phyloP scores from a whole-genome alignment of 2,888 invertebrate species.

The Boloria selene region DNA sequence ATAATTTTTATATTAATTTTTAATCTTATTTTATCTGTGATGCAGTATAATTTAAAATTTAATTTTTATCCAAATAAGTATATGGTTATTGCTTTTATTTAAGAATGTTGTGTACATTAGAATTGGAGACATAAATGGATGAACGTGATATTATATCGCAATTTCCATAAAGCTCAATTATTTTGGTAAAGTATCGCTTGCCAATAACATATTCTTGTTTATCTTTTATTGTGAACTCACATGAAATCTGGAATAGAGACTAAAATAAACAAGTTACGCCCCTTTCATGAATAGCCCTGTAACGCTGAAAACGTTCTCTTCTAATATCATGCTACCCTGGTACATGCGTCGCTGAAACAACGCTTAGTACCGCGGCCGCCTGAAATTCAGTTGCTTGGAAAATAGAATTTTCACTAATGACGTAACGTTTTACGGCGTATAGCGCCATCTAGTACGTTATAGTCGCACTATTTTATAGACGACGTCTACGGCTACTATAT shows the following conservation, averaged over 20 bases:
- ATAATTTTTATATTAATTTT: too few species aligned
- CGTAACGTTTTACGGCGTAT: constrained; percentile 4
- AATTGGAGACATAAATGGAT: background rate
- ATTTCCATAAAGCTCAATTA: too few species aligned
- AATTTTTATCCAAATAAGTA: too few species aligned
- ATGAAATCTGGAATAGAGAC: background rate
- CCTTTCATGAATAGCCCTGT: constrained; percentile 34
- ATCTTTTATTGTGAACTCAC: too few species aligned
- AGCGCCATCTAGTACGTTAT: constrained; percentile 37
- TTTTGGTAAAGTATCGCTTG: too few species aligned
- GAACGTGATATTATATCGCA: too few species aligned
- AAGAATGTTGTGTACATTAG: background rate
- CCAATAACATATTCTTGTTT: too few species aligned
- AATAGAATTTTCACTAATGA: constrained; percentile 30
- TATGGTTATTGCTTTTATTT: too few species aligned
- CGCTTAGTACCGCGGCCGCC: constrained; percentile 59
- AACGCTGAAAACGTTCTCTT: constrained; percentile 42
- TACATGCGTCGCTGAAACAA: constrained; percentile 63
- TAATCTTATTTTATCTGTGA: too few species aligned
- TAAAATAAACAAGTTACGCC: constrained; percentile 34
- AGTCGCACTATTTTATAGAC: constrained; percentile 5
- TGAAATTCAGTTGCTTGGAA: constrained; percentile 42
- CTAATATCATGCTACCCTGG: constrained; percentile 39
- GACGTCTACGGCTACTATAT: background rate
- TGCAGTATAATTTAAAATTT: too few species aligned